Conservation (phyloP, 1,140 invertebrate genomes). For the Metaphire vulgaris region DNA sequence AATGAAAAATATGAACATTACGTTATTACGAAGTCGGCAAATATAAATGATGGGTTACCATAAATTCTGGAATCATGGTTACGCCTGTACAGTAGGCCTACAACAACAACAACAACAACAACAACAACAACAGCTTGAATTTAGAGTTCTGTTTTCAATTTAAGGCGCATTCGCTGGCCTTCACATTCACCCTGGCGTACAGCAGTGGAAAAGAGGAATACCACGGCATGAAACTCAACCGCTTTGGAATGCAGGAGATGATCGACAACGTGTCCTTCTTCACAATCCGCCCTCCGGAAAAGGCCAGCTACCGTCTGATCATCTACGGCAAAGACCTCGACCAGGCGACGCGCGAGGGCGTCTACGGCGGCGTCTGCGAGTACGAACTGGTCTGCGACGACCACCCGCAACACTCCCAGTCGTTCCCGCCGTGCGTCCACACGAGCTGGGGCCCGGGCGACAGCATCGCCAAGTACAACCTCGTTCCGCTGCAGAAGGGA, state of each 20-base stretch:
- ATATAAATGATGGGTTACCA: too few species aligned
- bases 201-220: conserved; percentile 48
- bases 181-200: conserved; percentile 48
- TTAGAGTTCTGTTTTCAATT: too few species aligned
- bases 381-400: conserved; percentile 41
- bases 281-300: conserved; percentile 46
- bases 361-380: conserved; percentile 51
- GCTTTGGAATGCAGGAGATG: conserved; percentile 50
- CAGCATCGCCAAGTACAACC: conserved; percentile 36
- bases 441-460: conserved; percentile 46
- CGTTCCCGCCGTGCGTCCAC: conserved; percentile 50
- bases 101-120: too few species aligned
- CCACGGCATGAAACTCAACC: conserved; percentile 43
- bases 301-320: conserved; percentile 48
- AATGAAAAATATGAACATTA: too few species aligned
- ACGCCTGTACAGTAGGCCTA: too few species aligned
- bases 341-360: conserved; percentile 46
- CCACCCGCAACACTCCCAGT: conserved; percentile 33
- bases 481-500: conserved; percentile 45
- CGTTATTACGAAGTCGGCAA: too few species aligned
- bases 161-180: conserved; percentile 41
- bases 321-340: conserved; percentile 51
- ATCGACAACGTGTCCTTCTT: conserved; percentile 45
- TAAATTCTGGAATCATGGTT: too few species aligned
- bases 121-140: too few species aligned